Evolutionary conservation across 2,113 vertebrate genomes (phyloP), one percentile per base, ranked within the genome.

Genomic region (Sorex araneus): DNA sequence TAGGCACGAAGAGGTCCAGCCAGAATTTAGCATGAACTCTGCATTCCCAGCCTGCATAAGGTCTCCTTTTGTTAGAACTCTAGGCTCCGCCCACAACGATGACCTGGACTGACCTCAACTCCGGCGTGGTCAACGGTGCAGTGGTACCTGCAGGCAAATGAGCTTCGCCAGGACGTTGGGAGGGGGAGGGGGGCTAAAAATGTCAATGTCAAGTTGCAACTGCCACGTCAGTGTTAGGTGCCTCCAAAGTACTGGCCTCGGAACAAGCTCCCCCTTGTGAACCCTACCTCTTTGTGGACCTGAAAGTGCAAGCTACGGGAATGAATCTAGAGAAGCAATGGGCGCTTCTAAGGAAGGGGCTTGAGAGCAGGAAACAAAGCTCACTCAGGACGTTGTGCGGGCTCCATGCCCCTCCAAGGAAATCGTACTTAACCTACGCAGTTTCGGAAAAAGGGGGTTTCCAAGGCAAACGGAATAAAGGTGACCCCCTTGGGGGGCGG

Each of bases 41-140:
- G 64, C 63, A 40, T 95, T 96, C 96, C 94, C 95, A 94, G 83
- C 91, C 1, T 73, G 80, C 82, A 94, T 47, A 75, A 45, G 18
- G 21, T 54, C 57, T 80, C 57, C 66, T 85, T 90, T 70, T 23
- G 36, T 43, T 64, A 89, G 50, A 18, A 16, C 0, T 28, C 8
- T 66, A 50, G 54, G 45, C 95, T 87, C 90, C 85, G 88, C 92
- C 93, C 93, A 85, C 57, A 78, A 30, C 11, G 43, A 27, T 47
- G 81, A 93, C 93, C 96, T 9, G 66, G 45, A 4, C 84, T 89
- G 90, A 96, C 96, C 95, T 90, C 66, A 2, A 69, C 8, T 15
- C 85, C 32, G 0, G 43, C 10, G 30, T 8, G 84, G 93, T 74
- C 80, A 63, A 0, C 1, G 8, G 92, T 75, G 92, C 40, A 23